Evolutionary conservation across 2,113 vertebrate species (phyloP), one percentile per base, ranked within the genome.

Genomic region (Marmota monax): DNA sequence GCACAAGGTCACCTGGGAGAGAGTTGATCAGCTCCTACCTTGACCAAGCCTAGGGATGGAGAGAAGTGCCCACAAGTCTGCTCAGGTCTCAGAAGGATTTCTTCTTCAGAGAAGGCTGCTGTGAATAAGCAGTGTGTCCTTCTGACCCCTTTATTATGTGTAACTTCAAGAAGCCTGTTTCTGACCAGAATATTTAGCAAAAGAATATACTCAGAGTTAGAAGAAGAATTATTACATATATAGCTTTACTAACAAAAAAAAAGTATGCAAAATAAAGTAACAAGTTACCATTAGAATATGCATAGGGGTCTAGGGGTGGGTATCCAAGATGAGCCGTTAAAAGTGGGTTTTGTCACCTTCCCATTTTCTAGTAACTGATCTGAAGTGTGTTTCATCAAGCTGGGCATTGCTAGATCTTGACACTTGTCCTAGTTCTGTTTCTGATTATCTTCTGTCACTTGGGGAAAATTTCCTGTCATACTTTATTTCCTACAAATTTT

Each of bases 401-500:
- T 42, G 23, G 70, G n/a, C 5, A 39, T 72, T 11, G 7, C 78
- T 63, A 51, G 74, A 65, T 56, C 58, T 88, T 37, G 32, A 61
- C 61, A 32, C 9, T 65, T 20, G 13, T 27, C 34, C 84, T 76
- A 23, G 5, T 79, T 80, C 63, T 87, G 18, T 93, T 80, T 93
- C 63, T 58, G 48, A 65, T 72, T 73, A 29, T 69, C 56, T 58
- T 67, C 61, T 34, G 25, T 92, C 76, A 34, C 84, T 63, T 88
- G 77, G 86, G 58, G 42, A 23, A 86, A 58, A n/a, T 34, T 27
- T 61, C 22, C 56, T 37, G 22, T 76, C 65, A 32, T 2, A 11
- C 67, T 95, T 69, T n/a, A 65, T 84, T 90, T 87, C 45, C 76
- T 78, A 27, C 32, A 84, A 32, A 88, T n/a, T 70, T 89, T 69